phyloP scores from a whole-genome alignment of 2,113 vertebrate species.

The Nerophis lumbriciformis region DNA sequence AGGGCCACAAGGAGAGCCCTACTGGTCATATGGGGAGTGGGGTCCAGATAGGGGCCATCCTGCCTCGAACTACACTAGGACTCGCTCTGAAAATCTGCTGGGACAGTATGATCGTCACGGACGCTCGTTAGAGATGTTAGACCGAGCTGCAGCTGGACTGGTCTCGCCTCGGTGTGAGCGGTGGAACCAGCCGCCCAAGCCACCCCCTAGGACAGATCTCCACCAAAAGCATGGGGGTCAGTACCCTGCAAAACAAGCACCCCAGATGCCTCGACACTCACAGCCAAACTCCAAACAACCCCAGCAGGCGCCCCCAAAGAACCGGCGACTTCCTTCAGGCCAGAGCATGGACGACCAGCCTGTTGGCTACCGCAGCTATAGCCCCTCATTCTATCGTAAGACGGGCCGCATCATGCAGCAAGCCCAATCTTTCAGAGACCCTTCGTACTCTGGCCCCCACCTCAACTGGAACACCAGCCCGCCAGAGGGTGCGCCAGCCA shows the following conservation, averaged over 20 bases:
- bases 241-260: constrained; percentile 31
- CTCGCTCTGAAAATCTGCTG: constrained; percentile 82
- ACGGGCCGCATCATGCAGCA: constrained; percentile 88
- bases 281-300: constrained; percentile 56
- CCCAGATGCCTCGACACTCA: constrained; percentile 32
- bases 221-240: constrained; percentile 49
- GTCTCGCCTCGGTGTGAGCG: constrained; percentile 70
- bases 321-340: constrained; percentile 67
- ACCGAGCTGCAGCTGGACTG: constrained; percentile 64
- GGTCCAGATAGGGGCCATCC: constrained; percentile 27
- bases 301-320: constrained; percentile 53
- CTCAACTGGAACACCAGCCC: constrained; percentile 73
- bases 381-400: constrained; percentile 91
- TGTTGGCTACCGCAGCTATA: constrained; percentile 91
- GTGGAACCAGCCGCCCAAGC: constrained; percentile 62
- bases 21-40: constrained; percentile 58
- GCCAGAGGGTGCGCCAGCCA: constrained; percentile 43
- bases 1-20: constrained; percentile 54
- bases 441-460: constrained; percentile 81
- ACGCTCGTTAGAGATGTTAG: constrained; percentile 81
- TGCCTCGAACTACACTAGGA: constrained; percentile 57
- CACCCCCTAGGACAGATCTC: constrained; percentile 57
- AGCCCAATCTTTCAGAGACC: constrained; percentile 88
- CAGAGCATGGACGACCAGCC: constrained; percentile 79
- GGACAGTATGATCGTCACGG: constrained; percentile 71